Percentiles rank a stretch among this genome's conserved stretches.
Evolutionary conservation across 2,113 vertebrate species (phyloP).

Genomic region (Lepisosteus osseus): DNA sequence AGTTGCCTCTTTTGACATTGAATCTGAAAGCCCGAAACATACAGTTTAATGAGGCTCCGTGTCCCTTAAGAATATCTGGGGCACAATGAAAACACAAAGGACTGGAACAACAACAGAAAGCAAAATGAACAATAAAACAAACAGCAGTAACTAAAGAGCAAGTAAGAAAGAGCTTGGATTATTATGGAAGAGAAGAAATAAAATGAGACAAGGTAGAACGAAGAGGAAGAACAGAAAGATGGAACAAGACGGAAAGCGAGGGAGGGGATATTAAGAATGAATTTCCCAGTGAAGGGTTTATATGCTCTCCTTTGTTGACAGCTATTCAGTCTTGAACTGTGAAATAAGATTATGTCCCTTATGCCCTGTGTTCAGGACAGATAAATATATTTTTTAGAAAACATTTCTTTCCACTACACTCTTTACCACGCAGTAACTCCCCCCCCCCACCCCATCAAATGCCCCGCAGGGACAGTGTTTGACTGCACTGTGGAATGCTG

Average conservation of each 20-base stretch:
- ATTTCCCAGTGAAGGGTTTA: too few relatives aligned
- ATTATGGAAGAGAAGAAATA: conserved; percentile 15
- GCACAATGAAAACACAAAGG: too few relatives aligned
- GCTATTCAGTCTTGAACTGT: too few relatives aligned
- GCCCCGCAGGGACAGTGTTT: conserved; percentile 68
- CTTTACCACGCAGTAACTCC: background rate
- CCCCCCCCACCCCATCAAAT: conserved; percentile 5
- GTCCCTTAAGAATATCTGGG: background rate
- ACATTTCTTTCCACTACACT: background rate
- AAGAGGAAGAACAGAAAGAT: background rate
- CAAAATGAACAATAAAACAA: background rate
- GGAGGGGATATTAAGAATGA: too few relatives aligned
- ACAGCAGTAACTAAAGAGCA: background rate
- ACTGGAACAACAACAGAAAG: too few relatives aligned
- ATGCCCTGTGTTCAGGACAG: background rate
- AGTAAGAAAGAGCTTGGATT: conserved; percentile 7
- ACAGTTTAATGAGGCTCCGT: conserved; percentile 15
- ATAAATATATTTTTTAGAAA: background rate
- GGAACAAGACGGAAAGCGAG: background rate
- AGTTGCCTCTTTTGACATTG: too few relatives aligned
- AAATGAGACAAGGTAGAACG: conserved; percentile 13
- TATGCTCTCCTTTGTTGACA: too few relatives aligned
- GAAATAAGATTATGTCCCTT: too few relatives aligned
- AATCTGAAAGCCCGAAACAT: background rate
- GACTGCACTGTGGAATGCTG: conserved; percentile 74